These are phyloP conservation scores for Acanthurus lineatus DNA, from an alignment of 2,797 vertebrate genomes.

Conservation along the genomic window DNA sequence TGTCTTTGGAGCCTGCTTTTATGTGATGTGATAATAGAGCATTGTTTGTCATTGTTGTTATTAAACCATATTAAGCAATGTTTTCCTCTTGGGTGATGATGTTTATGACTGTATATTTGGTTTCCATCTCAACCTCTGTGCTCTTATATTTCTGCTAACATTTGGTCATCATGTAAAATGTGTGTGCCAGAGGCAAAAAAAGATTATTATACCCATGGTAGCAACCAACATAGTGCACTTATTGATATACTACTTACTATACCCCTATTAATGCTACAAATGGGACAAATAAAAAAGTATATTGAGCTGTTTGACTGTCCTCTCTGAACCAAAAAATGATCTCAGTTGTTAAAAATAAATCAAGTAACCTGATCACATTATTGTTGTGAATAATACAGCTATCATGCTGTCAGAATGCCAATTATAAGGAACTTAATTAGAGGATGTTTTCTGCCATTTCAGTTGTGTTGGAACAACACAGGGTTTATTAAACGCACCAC, in stretches of 20 bases:
- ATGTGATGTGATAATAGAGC: constrained; percentile 53
- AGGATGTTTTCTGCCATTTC: constrained; percentile 47
- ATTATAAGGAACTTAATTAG: constrained; percentile 54
- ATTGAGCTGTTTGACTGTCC: constrained; percentile 25
- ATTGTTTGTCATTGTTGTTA: constrained; percentile 73
- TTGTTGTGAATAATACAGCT: constrained; percentile 10
- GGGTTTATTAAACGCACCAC: constrained; percentile 18
- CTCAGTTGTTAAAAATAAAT: constrained; percentile 37
- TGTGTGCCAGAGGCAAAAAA: constrained; percentile 56
- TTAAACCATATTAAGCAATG: constrained; percentile 58
- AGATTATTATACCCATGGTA: constrained; percentile 62
- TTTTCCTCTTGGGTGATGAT: constrained; percentile 60
- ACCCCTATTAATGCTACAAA: constrained; percentile 57
- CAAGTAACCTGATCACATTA: constrained; percentile 30
- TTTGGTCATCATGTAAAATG: constrained; percentile 68
- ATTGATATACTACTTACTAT: constrained; percentile 53
- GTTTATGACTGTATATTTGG: constrained; percentile 68
- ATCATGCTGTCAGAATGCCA: constrained; percentile 43
- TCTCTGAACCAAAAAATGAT: constrained; percentile 48
- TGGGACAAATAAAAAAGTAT: constrained; percentile 61
- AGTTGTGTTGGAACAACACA: constrained; percentile 40
- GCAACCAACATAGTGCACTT: constrained; percentile 56
- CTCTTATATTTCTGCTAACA: constrained; percentile 57
- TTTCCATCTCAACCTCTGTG: constrained; percentile 46
- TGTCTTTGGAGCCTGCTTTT: constrained; percentile 70